Base-by-base conservation (phyloP, 2,888 invertebrate species). In the Drosophila fungiperda region DNA sequence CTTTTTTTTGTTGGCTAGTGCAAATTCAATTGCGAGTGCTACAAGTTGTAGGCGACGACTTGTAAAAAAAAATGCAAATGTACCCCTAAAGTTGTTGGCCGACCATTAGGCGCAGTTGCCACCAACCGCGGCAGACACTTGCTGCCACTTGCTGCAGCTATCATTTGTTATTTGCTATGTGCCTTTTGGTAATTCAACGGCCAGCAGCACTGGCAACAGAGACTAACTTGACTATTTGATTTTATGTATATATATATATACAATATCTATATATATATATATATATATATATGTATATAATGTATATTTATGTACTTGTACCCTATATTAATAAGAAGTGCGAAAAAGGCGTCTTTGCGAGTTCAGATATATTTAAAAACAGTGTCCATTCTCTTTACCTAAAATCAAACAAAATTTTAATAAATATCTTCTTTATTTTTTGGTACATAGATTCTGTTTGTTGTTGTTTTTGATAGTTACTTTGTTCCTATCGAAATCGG, bases 61-160 rank as follows among this genome's bases (percentile, higher is more conserved):
- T 83, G 82, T 87, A 87, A 83, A 87, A 83, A 54, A 53, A 36
- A 83, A 83, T 87, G 82, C 87, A 84, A 87, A 83, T 87, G 82
- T 69, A 38, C 54, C 52, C 29, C 67, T 2, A 38, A 55, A 65
- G 76, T 55, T 49, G 70, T 78, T 64, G 75, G 50, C 53, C 45
- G 57, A 60, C 53, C 71, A 59, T 72, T 73, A 61, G 73, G 66
- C 72, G 64, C 67, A 78, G 62, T 66, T 60, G 76, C 76, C 78
- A 80, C 76, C 64, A 71, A 78, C 76, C 75, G 78, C 78, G 73
- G 49, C 78, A 57, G 49, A 65, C 69, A 68, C 67, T 67, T 66
- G 64, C 71, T 57, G 61, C 78, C 71, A 71, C 57, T 68, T 68
- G 67, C 64, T 61, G 72, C 74, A 75, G 78, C 75, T 76, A 62